Base-by-base conservation (phyloP, 2,797 vertebrate species). In the Cyclopterus lumpus region DNA sequence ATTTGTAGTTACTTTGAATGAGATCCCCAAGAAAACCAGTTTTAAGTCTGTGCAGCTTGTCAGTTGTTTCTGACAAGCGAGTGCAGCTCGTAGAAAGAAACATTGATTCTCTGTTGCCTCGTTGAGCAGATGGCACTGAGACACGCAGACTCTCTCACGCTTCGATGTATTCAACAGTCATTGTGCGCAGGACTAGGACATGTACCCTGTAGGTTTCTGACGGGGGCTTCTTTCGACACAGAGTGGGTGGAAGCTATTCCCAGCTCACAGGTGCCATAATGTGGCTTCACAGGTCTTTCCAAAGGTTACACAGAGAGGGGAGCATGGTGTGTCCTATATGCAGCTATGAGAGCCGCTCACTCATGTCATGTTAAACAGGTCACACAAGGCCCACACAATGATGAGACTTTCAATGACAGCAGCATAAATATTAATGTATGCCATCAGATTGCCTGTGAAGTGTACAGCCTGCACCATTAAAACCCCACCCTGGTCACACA, bases 221-320 rank as follows among this genome's bases (percentile, higher is more conserved):
- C 62, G 8, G 48, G 59, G 6, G 40, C 67, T 66, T 72, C 71
- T 83, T 81, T 89, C 10, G 8, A 64, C 67, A 34, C 57, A 12
- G 65, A 54, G 83, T 75, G 70, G 62, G 67, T 54, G 82, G 77
- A 74, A 64, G 67, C 71, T 88, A 53, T 87, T 89, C 79, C 74
- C 81, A 85, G 81, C 71, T 79, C 90, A 85, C 91, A 91, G 92
- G 89, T 92, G 91, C 58, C 57, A 62, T 80, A 55, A 26, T 74
- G 71, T 38, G 57, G 90, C 85, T 89, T 92, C 88, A 89, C 88
- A 86, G 92, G 83, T 92, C 86, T 73, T 85, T 87, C 80, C 55
- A 14, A 82, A 85, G 84, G 82, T 88, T 75, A 84, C 54, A 60
- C 28, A 12, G 79, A 36, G 62, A 75, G 55, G n/a, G 57, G 69